phyloP scores from a whole-genome alignment of 2,113 vertebrate species.

The Salvelinus fontinalis region DNA sequence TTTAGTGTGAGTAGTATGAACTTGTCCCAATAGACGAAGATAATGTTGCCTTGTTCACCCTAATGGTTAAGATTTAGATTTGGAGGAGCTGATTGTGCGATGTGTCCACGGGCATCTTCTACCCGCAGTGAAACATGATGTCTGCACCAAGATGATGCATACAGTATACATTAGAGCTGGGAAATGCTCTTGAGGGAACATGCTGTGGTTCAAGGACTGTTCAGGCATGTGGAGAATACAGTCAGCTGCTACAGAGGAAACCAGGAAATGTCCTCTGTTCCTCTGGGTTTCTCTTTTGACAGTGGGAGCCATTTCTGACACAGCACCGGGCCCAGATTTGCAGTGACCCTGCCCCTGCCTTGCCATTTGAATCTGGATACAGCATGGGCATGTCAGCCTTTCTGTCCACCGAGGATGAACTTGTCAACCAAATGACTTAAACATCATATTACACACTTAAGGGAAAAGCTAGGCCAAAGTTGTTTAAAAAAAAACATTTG shows the following conservation, averaged over 20 bases:
- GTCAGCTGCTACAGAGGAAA: constrained; percentile 48
- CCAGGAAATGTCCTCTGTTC: constrained; percentile 42
- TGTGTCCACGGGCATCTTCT: too few relatives aligned
- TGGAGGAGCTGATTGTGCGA: too few relatives aligned
- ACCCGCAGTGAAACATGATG: neutral
- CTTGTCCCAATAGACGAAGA: neutral
- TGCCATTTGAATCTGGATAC: constrained; percentile 51
- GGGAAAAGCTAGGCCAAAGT: neutral
- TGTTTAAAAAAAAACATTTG: too few relatives aligned
- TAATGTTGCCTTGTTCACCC: neutral
- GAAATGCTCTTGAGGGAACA: constrained; percentile 48
- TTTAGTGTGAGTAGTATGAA: constrained; percentile 1
- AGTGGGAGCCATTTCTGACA: constrained; percentile 30
- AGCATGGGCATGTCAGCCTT: constrained; percentile 49
- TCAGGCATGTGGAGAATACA: constrained; percentile 37
- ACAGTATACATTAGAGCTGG: constrained; percentile 33
- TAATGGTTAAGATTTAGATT: too few relatives aligned
- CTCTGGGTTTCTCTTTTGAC: constrained; percentile 16
- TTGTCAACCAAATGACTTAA: constrained; percentile 43
- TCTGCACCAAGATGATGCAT: constrained; percentile 38
- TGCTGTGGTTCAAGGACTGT: constrained; percentile 63
- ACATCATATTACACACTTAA: constrained; percentile 33
- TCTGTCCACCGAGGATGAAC: constrained; percentile 54
- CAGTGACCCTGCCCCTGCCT: constrained; percentile 25
- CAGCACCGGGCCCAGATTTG: constrained; percentile 38